Base-by-base conservation (phyloP, 2,797 vertebrate genomes). In the Mastacembelus armatus region DNA sequence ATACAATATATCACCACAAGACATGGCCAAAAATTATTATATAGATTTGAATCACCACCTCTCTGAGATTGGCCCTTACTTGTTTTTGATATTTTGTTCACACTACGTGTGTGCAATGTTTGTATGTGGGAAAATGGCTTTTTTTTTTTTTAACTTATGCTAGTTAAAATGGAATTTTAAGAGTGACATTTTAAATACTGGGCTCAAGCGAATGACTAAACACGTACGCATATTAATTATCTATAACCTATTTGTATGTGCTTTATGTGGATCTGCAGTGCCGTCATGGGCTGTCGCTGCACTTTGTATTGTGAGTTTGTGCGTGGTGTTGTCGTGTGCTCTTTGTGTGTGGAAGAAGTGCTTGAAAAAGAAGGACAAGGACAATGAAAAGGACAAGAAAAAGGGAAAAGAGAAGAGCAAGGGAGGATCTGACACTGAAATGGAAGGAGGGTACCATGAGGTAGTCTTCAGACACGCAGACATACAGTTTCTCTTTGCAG, bases 291-390 rank as follows among this genome's bases (percentile, higher is more conserved):
- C 94, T 84, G 90, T 95, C 86, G 95, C 94, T 47, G 95, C 95
- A 74, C 95, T 98, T 84, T 95, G 94, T 85, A 92, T 96, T 54
- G 94, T 98, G 50, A 93, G 89, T 18, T 90, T 97, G 86, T 94
- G 95, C 19, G 80, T 96, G 84, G 88, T 93, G 72, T 89, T 98
- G 85, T 95, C 96, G 54, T 97, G 94, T 87, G 94, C 91, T 67
- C 91, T 92, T 84, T 99, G 97, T 79, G 84, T 96, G 80, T 97
- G 96, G 94, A 99, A 96, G 90, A 97, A 96, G 84, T 95, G 95
- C 79, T 91, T 96, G 87, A 97, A 96, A 92, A 98, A 95, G 93
- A 98, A 97, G 92, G 97, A 98, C 91, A 98, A 97, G 89, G 96
- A 97, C 94, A 96, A 96, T 91, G 96, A 95, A 32, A 98, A 96